Percentiles rank a stretch among this genome's conserved stretches.
Conservation (phyloP, 2,888 invertebrate genomes). For the Cryptocheilus praepositus region DNA sequence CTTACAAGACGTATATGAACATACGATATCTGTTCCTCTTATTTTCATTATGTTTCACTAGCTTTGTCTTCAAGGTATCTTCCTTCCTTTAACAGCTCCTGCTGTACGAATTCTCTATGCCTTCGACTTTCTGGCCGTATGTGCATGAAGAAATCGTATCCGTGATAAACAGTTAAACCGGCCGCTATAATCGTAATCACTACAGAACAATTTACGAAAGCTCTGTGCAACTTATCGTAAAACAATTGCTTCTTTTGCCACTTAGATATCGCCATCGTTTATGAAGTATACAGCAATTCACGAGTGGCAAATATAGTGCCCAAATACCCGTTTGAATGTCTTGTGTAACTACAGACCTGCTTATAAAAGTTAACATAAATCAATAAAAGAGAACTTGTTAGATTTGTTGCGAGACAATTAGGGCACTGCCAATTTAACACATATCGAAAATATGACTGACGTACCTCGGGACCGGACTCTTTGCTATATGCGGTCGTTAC, state of each 20-base stretch:
- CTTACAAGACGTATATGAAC: too few species aligned
- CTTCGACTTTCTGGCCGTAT: slow-evolving; percentile 69
- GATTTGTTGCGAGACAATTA: too few species aligned
- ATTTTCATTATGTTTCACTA: too few species aligned
- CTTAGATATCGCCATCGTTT: too few species aligned
- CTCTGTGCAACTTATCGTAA: slow-evolving; percentile 76
- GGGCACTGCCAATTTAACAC: too few species aligned
- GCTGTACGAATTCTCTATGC: slow-evolving; percentile 68
- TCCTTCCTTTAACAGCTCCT: slow-evolving; percentile 77
- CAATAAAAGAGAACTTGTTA: too few species aligned
- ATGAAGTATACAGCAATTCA: neutral
- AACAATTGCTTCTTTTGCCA: slow-evolving; percentile 44
- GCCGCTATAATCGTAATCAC: slow-evolving; percentile 74
- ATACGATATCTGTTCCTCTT: too few species aligned
- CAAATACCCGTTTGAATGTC: neutral
- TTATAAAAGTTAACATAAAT: neutral
- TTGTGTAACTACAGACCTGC: neutral
- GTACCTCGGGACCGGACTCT: too few species aligned
- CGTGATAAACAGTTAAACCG: slow-evolving; percentile 71
- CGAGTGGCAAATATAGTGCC: slow-evolving; percentile 10
- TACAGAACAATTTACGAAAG: slow-evolving; percentile 75
- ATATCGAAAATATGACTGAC: too few species aligned
- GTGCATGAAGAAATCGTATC: slow-evolving; percentile 75
- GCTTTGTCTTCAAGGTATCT: neutral
- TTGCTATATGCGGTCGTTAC: too few species aligned